Evolutionary conservation across 2,888 invertebrate species (phyloP), one percentile per base, ranked within the genome.

Genomic region (Tortrix viridana): DNA sequence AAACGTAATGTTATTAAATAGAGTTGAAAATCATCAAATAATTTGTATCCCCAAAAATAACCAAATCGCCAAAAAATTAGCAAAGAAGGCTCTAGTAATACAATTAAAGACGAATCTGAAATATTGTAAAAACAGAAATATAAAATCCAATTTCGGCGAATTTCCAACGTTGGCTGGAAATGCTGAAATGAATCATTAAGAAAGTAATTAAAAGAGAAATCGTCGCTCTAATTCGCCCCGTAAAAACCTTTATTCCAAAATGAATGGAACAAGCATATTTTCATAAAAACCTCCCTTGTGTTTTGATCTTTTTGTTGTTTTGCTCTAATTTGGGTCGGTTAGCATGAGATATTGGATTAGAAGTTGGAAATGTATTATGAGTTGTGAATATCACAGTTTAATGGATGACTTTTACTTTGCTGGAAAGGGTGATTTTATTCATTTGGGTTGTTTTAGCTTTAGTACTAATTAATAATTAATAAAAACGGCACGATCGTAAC

Each of bases 171-270:
- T 32, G 18, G 41, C 41, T 37, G 50, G 32, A 32, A 32, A 32
- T 3, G 32, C 60, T 66, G 65, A 74, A 76, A 80, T 76, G 74
- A 79, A 77, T 81, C 74, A 80, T 81, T 78, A 76, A 69, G 75
- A 72, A 76, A 76, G 74, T 79, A 80, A 81, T 81, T 81, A 81
- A 75, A 74, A 76, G 71, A 68, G 65, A 74, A 81, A 79, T 79
- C 70, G 71, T 69, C 67, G 69, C 69, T 65, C 77, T 77, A 76
- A 76, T 80, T 76, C 67, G 65, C 66, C 66, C 60, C 66, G 70
- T 67, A 71, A 69, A 72, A 63, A 58, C 61, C 46, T 55, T 60
- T 55, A 32, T 48, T 23, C 52, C 20, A 57, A 50, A 52, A 62
- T 62, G 61, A 62, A 50, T 57, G 50, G 3, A 53, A 41, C 20